Evolutionary conservation across 2,797 vertebrate genomes (phyloP), one percentile per base, ranked within the genome.

Genomic region (Helicolenus hilgendorfi): DNA sequence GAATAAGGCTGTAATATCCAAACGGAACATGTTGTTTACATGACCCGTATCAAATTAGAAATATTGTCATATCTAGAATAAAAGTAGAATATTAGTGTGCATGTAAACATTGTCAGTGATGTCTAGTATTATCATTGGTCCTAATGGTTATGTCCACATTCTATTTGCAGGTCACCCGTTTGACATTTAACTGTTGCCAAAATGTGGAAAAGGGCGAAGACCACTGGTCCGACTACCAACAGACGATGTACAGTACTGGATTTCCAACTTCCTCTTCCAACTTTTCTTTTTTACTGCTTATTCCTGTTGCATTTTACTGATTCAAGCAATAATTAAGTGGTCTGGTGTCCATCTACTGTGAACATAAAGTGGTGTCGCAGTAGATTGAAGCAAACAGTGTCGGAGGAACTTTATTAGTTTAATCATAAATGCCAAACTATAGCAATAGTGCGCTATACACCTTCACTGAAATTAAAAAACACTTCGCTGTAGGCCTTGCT

Each of bases 141-240:
- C 27, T 73, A 22, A 84, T 69, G 8, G 20, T 24, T 60, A 49
- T 64, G n/a, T 53, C 49, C 3, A 3, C 31, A 36, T 82, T 90
- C 11, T 79, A 3, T 80, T 85, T 88, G 15, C 85, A 95, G 95
- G 77, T 88, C 41, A 45, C 29, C 13, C 20, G 15, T 29, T 14
- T 72, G 72, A 62, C 67, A 27, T 27, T 14, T 29, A 36, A 72
- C 31, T 8, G 11, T n/a, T 18, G 53, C 26, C 83, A 95, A 92
- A 81, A 97, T 97, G 97, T 96, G 92, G 94, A 97, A 95, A 84
- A 93, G 85, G 60, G 24, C 72, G 7, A 95, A 92, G 73, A 88
- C 68, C 72, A 27, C 81, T 0, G 93, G 91, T 13, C 24, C 87
- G 7, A 24, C 67, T 0, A 18, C 76, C 31, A 73, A 59, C 65